phyloP scores from a whole-genome alignment of 2,113 vertebrate species.

The Menura novaehollandiae region DNA sequence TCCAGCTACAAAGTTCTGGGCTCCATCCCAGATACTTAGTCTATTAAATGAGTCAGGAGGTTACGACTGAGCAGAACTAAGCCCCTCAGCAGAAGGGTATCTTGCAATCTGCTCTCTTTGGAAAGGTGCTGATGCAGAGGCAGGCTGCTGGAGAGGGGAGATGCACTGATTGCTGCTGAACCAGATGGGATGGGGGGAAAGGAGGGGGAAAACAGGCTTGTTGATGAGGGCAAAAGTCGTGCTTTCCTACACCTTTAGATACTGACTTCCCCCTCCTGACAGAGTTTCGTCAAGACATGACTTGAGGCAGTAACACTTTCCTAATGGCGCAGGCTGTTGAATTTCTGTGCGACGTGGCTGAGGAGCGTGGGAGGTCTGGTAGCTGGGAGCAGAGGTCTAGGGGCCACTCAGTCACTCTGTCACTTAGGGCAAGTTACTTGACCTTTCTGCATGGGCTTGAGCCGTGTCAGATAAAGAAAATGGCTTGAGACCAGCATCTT shows the following conservation, averaged over 20 bases:
- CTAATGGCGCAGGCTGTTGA: not conserved
- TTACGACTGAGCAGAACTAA: not conserved
- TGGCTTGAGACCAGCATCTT: not conserved
- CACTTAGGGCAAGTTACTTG: constrained; percentile 28
- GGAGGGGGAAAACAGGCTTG: not conserved
- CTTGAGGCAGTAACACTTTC: not conserved
- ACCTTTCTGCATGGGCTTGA: not conserved
- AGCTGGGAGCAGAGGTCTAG: constrained; percentile 21
- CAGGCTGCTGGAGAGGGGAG: not conserved
- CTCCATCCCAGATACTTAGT: constrained; percentile 36
- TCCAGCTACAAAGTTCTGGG: constrained; percentile 55
- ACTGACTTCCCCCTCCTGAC: not conserved
- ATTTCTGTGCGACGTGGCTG: not conserved
- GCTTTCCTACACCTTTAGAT: not conserved
- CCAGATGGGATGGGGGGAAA: not conserved
- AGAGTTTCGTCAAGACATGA: not conserved
- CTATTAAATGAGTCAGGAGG: constrained; percentile 46
- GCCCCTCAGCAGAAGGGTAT: not conserved
- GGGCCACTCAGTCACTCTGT: constrained; percentile 41
- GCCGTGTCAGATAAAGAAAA: not conserved
- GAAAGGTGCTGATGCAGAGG: not conserved
- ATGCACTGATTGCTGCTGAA: not conserved
- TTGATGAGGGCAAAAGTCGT: not conserved
- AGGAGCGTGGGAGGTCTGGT: constrained; percentile 11
- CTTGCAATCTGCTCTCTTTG: constrained; percentile 12